Base-by-base conservation (phyloP, 2,888 invertebrate genomes). In the Julus scandinavius region DNA sequence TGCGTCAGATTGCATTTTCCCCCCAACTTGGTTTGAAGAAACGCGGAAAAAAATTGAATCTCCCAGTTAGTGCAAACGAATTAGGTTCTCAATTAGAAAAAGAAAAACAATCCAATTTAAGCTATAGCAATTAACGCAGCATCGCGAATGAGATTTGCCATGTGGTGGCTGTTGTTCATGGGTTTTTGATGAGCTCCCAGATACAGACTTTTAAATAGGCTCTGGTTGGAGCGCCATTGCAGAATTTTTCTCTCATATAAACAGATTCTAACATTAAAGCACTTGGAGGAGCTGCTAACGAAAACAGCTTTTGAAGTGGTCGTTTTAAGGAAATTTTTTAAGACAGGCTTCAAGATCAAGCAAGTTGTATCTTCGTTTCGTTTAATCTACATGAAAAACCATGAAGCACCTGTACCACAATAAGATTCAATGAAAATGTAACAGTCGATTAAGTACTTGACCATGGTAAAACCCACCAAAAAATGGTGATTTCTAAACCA, bases 131-230 rank as follows among this genome's bases (percentile, higher is more conserved):
- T 72, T 72, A 72, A 72, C 72, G 72, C 72, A 11, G 72, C 72
- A 72, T 29, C 29, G 29, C 72, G 72, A 72, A 72, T 72, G 72
- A 72, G 72, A 72, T 72, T 72, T 72, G 29, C 72, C 72, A 72
- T 72, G 72, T 72, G 72, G 72, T 72, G 72, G 29, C 72, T 72
- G 72, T 11, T n/a, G 72, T 29, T 72, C 72, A 72, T 72, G 72
- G 72, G 72, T 72, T 72, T 72, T 72, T 72, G 72, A 72, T 72
- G 72, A 72, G 72, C 72, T 72, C 13, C 29, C 29, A 72, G 72
- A 72, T 29, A 72, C 9, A 29, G 29, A 72, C 58, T 50, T 50
- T 13, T 50, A 13, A 9, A 49, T 9, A 6, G 49, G 9, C 20
- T n/a, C 72, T 72, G 72, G 29, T 29, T 72, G 72, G 72, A 20